A percentile compares a stretch with the other conserved stretches of the same genome.
phyloP scores from a whole-genome alignment of 2,797 vertebrate genomes.

The Ispidina lecontei region DNA sequence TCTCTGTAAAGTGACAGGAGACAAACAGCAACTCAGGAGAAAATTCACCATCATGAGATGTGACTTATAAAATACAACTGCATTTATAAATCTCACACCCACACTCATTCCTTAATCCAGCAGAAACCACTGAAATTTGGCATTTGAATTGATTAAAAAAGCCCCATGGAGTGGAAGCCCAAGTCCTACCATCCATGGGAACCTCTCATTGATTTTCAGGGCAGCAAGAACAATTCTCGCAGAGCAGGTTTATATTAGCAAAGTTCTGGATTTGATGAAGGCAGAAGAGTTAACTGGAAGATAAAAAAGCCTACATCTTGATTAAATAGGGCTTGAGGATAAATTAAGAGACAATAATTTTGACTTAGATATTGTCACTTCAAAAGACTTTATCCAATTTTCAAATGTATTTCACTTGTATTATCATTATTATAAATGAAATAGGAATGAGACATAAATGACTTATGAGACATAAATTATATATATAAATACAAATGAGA shows the following conservation, averaged over 20 bases:
- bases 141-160: not conserved
- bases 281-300: not conserved
- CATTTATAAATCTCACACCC: not conserved
- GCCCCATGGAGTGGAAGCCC: not conserved
- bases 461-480: slow-evolving; percentile 5
- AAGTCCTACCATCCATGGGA: rapidly evolving
- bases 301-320: not conserved
- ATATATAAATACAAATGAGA: slow-evolving; percentile 23
- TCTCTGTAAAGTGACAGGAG: slow-evolving; percentile 77
- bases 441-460: slow-evolving; percentile 1
- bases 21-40: not conserved
- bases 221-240: rapidly evolving
- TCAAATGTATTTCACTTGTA: not conserved
- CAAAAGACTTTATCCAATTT: not conserved
- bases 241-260: not conserved
- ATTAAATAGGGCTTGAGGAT: not conserved
- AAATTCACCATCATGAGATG: rapidly evolving
- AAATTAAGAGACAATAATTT: not conserved
- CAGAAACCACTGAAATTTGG: not conserved
- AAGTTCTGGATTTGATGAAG: not conserved
- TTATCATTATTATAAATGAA: slow-evolving; percentile 19
- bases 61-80: not conserved
- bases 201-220: not conserved
- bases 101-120: not conserved
- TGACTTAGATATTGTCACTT: not conserved